Evolutionary conservation across 2,888 invertebrate species (phyloP).

Genomic region (Eudemis profundana): DNA sequence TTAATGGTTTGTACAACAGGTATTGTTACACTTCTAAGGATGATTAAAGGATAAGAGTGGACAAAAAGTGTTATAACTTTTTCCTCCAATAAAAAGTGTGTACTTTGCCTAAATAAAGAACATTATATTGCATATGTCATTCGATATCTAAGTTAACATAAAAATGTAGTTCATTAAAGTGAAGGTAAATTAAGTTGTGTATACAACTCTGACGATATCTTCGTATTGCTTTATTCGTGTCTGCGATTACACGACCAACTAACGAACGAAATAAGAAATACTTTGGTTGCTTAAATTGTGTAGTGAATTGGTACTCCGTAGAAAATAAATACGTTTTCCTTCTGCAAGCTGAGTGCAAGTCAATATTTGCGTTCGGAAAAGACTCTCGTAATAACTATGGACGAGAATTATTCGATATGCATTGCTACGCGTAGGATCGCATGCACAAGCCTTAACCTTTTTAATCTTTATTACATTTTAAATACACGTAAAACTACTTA

Average conservation of each 20-base stretch:
- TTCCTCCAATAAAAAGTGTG: too few relatives aligned
- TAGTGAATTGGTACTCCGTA: constrained; percentile 13
- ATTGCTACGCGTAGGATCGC: constrained; percentile 31
- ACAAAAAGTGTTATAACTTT: too few relatives aligned
- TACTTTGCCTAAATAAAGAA: too few relatives aligned
- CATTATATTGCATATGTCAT: too few relatives aligned
- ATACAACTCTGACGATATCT: too few relatives aligned
- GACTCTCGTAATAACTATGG: constrained; percentile 29
- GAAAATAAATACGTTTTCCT: constrained; percentile 23
- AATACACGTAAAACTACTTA: too few relatives aligned
- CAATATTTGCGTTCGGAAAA: constrained; percentile 34
- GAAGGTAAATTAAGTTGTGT: too few relatives aligned
- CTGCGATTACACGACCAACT: not conserved
- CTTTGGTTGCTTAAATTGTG: constrained; percentile 13
- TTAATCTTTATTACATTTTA: not conserved
- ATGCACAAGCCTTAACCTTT: constrained; percentile 16
- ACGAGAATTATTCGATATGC: constrained; percentile 26
- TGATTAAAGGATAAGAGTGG: too few relatives aligned
- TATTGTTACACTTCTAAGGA: too few relatives aligned
- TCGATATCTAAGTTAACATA: too few relatives aligned
- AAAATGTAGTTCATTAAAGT: too few relatives aligned
- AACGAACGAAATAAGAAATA: constrained; percentile 24
- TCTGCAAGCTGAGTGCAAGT: constrained; percentile 28
- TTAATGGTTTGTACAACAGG: too few relatives aligned
- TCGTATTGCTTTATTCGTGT: not conserved